Evolutionary conservation across 2,113 vertebrate species (phyloP), one percentile per base, ranked within the genome.

Genomic region (Origma solitaria): DNA sequence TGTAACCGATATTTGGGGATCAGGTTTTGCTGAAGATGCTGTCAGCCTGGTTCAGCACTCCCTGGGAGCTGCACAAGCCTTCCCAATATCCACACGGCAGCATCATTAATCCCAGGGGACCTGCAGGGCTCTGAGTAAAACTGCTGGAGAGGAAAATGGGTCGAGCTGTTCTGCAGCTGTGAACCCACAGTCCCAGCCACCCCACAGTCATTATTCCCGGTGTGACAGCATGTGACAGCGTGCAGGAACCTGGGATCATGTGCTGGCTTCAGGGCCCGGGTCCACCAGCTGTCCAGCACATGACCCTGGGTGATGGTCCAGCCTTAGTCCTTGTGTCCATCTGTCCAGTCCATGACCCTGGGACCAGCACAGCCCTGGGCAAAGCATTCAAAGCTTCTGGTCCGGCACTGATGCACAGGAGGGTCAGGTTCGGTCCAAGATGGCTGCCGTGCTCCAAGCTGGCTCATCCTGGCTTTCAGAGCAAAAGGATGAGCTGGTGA

Each of bases 61-160:
- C 24, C 44, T 8, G 45, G 31, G 45, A 71, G 47, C 40, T 53
- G 23, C 4, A 6, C 2, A 3, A 45, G 61, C 45, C 40, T 86
- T 65, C 38, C 65, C 20, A 0, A 15, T 8, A 35, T 45, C 50
- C 9, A 0, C 4, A 6, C 0, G 1, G 80, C 61, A 69, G 21
- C 27, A 0, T 9, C 2, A 1, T 9, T 50, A 42, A 51, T 31
- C 64, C 53, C 45, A 3, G 18, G 14, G 61, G 51, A 23, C n/a
- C 35, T 40, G 7, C 0, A 0, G 49, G 61, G 31, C 18, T 38
- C 25, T 18, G 49, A 49, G 50, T 22, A 33, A 73, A 81, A 42
- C 7, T 7, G 3, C 3, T 1, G 3, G 8, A 31, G 57, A 35
- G 33, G 35, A 86, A 69, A 82, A 57, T 6, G 24, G 27, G 38